Base-by-base conservation (phyloP, 2,113 vertebrate genomes). In the Geococcyx californianus region DNA sequence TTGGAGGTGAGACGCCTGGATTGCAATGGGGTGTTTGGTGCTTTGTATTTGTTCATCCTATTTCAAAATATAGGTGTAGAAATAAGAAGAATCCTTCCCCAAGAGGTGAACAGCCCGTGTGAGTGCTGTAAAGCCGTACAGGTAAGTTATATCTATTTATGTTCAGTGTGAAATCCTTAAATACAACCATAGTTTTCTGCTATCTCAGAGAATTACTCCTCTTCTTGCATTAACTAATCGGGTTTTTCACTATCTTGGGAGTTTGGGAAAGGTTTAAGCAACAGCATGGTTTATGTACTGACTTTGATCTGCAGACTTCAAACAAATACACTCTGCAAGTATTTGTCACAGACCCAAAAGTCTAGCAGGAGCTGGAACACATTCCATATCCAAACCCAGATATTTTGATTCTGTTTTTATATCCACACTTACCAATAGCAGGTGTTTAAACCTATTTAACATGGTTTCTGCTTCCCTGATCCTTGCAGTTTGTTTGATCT, bases 301-400 rank as follows among this genome's bases (percentile, higher is more conserved):
- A 26, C 79, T 95, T 95, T 91, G 81, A 89, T 87, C 56, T 75
- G 58, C 60, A 94, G 45, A 70, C 70, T 94, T 91, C 90, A 84
- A 87, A 75, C 29, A 92, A 88, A 66, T 51, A 5, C 9, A 2
- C 36, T 76, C 70, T 60, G 47, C 55, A 42, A 63, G 51, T 38
- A 7, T 40, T 84, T 89, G 79, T 90, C 79, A 86, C 68, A 81
- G 55, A 33, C 67, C 42, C 80, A 87, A 80, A 58, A 84, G 56
- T 89, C 86, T 42, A 58, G 36, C 79, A 62, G 67, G 68, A 89
- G 52, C 86, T 89, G 73, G 75, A 92, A 25, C 49, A 52, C 5
- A 0, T 79, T 91, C 78, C 69, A 6, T 52, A n/a, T n/a, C 59
- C 51, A 89, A 36, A 67, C 29, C 29, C 33, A 33, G 42, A 23